Conservation (phyloP, 2,797 vertebrate genomes). For the Galago senegalensis region DNA sequence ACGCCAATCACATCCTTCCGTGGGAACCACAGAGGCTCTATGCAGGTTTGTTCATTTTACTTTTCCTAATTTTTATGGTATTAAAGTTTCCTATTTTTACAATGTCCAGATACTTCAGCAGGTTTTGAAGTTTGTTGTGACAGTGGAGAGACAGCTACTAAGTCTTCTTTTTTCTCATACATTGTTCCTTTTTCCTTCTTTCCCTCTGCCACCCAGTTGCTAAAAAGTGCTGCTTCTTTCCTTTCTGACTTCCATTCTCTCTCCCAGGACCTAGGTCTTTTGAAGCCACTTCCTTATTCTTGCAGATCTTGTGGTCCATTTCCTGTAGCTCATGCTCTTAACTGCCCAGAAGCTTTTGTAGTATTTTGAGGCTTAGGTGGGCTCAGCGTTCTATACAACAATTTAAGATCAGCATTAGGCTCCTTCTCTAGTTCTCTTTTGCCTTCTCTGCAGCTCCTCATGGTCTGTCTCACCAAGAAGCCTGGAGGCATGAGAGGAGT, state of each 20-base stretch:
- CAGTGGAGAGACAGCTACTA: not conserved
- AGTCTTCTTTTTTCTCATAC: not conserved
- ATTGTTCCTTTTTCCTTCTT: not conserved
- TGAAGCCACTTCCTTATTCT: not conserved
- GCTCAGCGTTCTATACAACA: not conserved
- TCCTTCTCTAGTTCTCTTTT: not conserved
- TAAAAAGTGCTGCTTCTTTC: not conserved
- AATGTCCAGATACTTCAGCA: not conserved
- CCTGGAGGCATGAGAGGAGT: fast-evolving
- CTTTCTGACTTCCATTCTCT: not conserved
- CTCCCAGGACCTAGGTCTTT: not conserved
- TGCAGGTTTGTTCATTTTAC: not conserved
- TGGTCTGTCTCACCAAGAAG: not conserved
- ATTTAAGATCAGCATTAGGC: not conserved
- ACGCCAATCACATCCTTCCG: not conserved
- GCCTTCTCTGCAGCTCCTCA: not conserved
- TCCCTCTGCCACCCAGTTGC: not conserved
- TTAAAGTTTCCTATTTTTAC: not conserved
- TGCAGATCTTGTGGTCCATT: not conserved
- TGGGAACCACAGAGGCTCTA: not conserved
- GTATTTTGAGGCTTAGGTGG: not conserved
- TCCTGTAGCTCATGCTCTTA: not conserved
- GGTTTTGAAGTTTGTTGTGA: not conserved
- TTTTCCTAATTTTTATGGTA: not conserved
- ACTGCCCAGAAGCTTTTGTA: not conserved